Base-by-base conservation (phyloP, 2,797 vertebrate species). In the Sarcophilus harrisii region DNA sequence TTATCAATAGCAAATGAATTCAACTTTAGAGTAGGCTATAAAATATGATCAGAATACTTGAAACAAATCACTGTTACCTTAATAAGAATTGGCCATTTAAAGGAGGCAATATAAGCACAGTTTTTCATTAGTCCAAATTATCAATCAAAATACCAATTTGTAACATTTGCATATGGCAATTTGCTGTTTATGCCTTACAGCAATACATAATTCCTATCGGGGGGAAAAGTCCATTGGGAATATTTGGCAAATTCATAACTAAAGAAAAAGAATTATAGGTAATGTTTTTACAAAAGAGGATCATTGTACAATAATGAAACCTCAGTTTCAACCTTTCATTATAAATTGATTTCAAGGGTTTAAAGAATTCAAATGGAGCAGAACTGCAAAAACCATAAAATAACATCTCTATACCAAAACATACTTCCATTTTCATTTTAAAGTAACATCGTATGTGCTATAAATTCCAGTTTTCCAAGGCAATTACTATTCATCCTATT, bases 11-110 rank as follows among this genome's bases (percentile, higher is more conserved):
- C 89, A 95, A 96, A 95, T 95, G 45, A 66, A 92, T 94, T 97
- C 93, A 73, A 58, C 97, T 98, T 97, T 95, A 49, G 58, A 96
- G 58, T 97, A 96, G 95, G 13, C 0, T 92, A 81, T 66, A 94
- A 96, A 92, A 45, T 93, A 94, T 21, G 60, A 96, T 91, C 92
- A 96, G 91, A 11, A 59, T 57, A 96, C 58, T 57, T 49, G 18
- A 96, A 96, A 28, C 90, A 96, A 97, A 95, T 95, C 30, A 93
- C 93, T 94, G 89, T 94, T 97, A 95, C 89, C 90, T 89, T 90
- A 73, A 0, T n/a, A 95, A 92, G 97, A 97, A 94, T 4, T 52
- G 30, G 57, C 1, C 10, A 57, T 58, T 93, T 93, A 95, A 73
- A 96, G 92, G 95, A 95, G 94, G 91, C 28, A 94, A 73, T 73